A percentile compares a stretch with the other conserved stretches of the same genome.
Evolutionary conservation across 2,888 invertebrate genomes (phyloP).

Genomic region (Cordylochernes scorpioides): DNA sequence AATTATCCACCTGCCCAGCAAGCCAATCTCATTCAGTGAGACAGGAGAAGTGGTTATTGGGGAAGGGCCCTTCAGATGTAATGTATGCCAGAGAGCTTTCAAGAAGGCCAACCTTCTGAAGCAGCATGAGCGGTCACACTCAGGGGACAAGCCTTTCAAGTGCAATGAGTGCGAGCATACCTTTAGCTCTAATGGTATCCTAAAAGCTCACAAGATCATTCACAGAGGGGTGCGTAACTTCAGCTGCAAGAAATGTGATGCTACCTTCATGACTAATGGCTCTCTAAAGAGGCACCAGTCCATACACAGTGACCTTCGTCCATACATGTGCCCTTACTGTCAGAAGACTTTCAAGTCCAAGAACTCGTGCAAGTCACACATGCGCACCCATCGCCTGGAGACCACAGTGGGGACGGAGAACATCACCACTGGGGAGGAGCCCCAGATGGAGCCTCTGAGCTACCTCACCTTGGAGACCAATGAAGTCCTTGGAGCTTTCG

Average conservation of each 20-base stretch:
- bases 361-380: slow-evolving; percentile 35
- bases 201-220: slow-evolving; percentile 26
- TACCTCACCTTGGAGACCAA: too few species aligned
- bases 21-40: slow-evolving; percentile 16
- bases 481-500: too few species aligned
- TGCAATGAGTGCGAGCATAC: slow-evolving; percentile 22
- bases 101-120: slow-evolving; percentile 26
- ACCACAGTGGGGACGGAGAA: too few species aligned
- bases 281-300: slow-evolving; percentile 48
- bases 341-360: slow-evolving; percentile 32
- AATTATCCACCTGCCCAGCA: slow-evolving; percentile 20
- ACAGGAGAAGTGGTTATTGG: too few species aligned
- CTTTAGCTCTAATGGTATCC: slow-evolving; percentile 22
- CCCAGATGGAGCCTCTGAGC: too few species aligned
- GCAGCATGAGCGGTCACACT: slow-evolving; percentile 25
- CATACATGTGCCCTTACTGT: slow-evolving; percentile 34
- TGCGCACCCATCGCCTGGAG: slow-evolving; percentile 30
- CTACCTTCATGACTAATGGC: slow-evolving; percentile 34
- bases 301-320: slow-evolving; percentile 29
- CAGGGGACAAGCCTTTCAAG: slow-evolving; percentile 22
- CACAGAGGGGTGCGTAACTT: slow-evolving; percentile 28
- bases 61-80: slow-evolving; percentile 27
- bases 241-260: slow-evolving; percentile 34
- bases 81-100: slow-evolving; percentile 23
- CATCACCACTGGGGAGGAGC: too few species aligned